Base-by-base conservation (phyloP, 1,140 invertebrate species). In the Aphaenogaster ashmeadi region DNA sequence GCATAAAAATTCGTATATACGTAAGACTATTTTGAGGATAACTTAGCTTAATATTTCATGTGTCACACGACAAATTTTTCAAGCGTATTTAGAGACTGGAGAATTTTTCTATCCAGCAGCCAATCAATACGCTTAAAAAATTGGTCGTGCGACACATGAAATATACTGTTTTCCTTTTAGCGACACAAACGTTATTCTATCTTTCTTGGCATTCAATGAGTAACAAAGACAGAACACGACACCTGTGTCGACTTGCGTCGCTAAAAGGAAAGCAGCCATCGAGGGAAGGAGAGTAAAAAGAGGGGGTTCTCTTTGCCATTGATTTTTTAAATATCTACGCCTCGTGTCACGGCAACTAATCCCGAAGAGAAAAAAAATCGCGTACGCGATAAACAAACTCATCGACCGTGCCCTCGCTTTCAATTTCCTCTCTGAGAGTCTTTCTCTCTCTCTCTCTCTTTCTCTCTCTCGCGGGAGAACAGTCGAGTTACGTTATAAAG, bases 401-500 rank as follows among this genome's bases (percentile, higher is more conserved):
- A 58, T 38, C 18, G n/a, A 33, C 60, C 27, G 6, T 58, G 21
- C 60, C 41, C 36, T 79, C 44, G 18, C 62, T 66, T 50, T 79
- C 44, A 44, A 83, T 83, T 83, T 83, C 18, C 41, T 47, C 52
- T 41, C 13, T 36, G 62, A 7, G 33, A 41, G 13, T 18, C 11
- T 54, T 11, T 60, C 58, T 60, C 11, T 64, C 15, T 64, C 15
- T 64, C 33, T 52, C 50, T 50, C 13, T 36, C 33, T 62, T 0
- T 21, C 6, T 36, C 33, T 36, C 15, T 13, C 47, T 54, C 11
- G 38, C 47, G 8, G 11, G n/a, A 58, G 21, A 74, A 83, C 6
- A 13, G 21, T 47, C 8, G 50, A 71, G 38, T 44, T 72, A 52
- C 33, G 78, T 80, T 80, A 8, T 64, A 80, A 54, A 72, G 21